phyloP scores from a whole-genome alignment of 2,113 vertebrate species.

The Paralichthys olivaceus region DNA sequence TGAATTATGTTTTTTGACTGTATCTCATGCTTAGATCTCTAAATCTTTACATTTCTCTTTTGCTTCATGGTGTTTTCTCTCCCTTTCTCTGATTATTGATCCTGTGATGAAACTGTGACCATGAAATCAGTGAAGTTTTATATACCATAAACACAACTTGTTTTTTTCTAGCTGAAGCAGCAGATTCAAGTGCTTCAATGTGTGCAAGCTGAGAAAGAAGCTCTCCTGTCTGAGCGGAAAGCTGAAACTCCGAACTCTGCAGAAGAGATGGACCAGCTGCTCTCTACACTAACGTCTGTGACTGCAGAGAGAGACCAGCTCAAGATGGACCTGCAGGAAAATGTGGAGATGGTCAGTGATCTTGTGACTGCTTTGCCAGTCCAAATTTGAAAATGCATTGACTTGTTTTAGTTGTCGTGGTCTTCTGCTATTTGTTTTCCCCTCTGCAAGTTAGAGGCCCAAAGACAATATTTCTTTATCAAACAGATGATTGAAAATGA shows the following conservation, averaged over 20 bases:
- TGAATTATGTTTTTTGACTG: neutral
- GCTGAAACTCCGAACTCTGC: neutral
- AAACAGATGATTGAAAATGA: constrained; percentile 73
- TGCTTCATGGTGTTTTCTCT: neutral
- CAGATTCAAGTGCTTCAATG: constrained; percentile 39
- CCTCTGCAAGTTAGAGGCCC: too few species aligned
- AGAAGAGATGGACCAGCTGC: constrained; percentile 47
- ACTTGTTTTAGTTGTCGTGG: neutral
- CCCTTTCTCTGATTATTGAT: neutral
- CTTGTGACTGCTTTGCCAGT: too few species aligned
- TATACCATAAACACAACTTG: neutral
- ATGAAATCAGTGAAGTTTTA: neutral
- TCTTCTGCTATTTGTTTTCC: neutral
- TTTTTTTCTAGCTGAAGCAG: constrained; percentile 34
- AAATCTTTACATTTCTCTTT: neutral
- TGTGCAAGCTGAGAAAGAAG: constrained; percentile 5
- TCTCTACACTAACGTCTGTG: constrained; percentile 8
- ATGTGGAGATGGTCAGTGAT: constrained; percentile 62
- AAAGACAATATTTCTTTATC: neutral
- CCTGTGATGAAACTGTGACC: neutral
- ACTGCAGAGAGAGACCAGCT: constrained; percentile 68
- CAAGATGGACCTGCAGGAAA: constrained; percentile 65
- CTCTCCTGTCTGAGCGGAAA: constrained; percentile 4
- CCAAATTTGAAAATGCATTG: neutral
- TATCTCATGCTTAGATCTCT: neutral